Evolutionary conservation across 2,113 vertebrate species (phyloP), one percentile per base, ranked within the genome.

Genomic region (Turnix velox): DNA sequence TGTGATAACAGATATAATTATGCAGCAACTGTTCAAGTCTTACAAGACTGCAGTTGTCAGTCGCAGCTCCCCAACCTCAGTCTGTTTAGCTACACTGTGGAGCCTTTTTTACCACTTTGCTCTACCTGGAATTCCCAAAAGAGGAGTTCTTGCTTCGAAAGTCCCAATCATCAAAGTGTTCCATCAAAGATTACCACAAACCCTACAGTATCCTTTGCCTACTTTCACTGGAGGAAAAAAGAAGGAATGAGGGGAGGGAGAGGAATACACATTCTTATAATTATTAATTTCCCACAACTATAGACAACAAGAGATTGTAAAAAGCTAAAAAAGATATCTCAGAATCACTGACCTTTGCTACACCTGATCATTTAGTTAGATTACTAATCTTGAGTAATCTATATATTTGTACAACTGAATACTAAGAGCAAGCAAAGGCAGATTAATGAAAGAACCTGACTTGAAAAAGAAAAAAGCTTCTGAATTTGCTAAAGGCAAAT

Each of bases 191-290:
- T 9, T 27, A 49, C 6, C 23, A 63, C 52, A 79, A 83, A 83
- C 52, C 25, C 18, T 33, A 16, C 3, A 25, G 33, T 84, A 81
- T 33, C 52, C 6, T 5, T 54, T 83, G 8, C 4, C 10, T 58
- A 61, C 20, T 74, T 78, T 62, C 55, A 48, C 6, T 10, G 12
- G 7, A 66, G 18, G 15, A 18, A 28, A 7, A 12, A n/a, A 33
- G 52, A 20, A 15, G 5, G 6, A 12, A 1, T 12, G 0, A 4
- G 4, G 12, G 5, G 2, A 0, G 11, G 6, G 12, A 16, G 14
- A 0, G 19, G 12, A 33, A 40, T 52, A 52, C 1, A 4, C 35
- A 45, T 84, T 84, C 18, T 14, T 52, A 1, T 30, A 65, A 28
- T 31, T 51, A 1, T 46, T 51, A 52, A 2, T 10, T 57, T 84